A percentile compares a stretch with the other conserved stretches of the same genome.
Conservation (phyloP, 2,888 invertebrate species). For the Arrhopalites spinosus region DNA sequence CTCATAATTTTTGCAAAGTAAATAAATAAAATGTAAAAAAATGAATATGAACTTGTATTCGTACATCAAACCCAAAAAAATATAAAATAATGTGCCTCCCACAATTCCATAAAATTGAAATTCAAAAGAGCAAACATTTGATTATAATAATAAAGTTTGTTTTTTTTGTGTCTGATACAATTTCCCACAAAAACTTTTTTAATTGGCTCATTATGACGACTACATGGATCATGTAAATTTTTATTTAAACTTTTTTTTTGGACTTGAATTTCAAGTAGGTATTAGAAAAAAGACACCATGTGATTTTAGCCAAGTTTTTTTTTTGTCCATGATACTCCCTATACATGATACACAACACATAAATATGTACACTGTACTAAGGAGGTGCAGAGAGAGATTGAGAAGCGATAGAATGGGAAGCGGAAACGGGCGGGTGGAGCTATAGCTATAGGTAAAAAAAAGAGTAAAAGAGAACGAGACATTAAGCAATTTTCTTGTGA, state of each 20-base stretch:
- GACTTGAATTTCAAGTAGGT: background rate
- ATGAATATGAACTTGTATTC: too few relatives aligned
- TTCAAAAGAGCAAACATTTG: background rate
- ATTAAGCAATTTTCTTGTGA: constrained; percentile 20
- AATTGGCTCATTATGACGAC: constrained; percentile 7
- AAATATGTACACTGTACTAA: too few relatives aligned
- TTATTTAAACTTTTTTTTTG: background rate
- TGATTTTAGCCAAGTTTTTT: too few relatives aligned
- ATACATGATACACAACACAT: too few relatives aligned
- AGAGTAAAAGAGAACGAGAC: background rate
- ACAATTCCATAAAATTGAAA: too few relatives aligned
- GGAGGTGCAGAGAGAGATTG: background rate
- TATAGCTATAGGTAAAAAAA: background rate
- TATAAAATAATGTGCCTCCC: too few relatives aligned
- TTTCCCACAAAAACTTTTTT: constrained; percentile 12
- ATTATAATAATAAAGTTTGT: background rate
- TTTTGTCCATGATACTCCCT: too few relatives aligned
- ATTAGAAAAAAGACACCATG: background rate
- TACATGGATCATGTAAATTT: constrained; percentile 11
- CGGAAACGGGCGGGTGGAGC: constrained; percentile 49
- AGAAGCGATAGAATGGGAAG: constrained; percentile 14
- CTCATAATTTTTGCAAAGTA: too few relatives aligned
- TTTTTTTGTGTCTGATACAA: background rate
- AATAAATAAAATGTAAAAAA: too few relatives aligned
- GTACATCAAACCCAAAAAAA: too few relatives aligned